These are phyloP conservation scores for Dissostichus mawsoni DNA, from an alignment of 2,113 vertebrate genomes.

Conservation along the genomic window DNA sequence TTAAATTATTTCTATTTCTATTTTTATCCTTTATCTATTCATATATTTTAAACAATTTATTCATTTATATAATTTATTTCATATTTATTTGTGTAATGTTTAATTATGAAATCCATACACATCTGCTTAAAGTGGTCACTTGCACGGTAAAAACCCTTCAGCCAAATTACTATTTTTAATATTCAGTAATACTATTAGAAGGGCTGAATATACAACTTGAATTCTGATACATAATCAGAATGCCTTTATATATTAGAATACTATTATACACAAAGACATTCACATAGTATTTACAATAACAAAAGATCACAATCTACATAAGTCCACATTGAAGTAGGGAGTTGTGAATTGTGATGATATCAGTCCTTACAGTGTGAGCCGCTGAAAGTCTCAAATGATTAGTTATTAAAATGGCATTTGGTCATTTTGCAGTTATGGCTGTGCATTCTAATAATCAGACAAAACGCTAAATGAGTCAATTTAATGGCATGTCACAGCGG, in stretches of 20 bases:
- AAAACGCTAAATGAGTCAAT: conserved; percentile 50
- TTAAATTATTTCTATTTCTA: not conserved
- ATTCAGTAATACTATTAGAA: conserved; percentile 35
- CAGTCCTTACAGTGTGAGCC: not conserved
- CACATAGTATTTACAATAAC: too few species aligned
- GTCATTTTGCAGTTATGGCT: conserved; percentile 36
- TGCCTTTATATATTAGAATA: too few species aligned
- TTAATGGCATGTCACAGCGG: conserved; percentile 33
- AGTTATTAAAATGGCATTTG: conserved; percentile 52
- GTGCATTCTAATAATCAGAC: conserved; percentile 49
- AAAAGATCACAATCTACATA: too few species aligned
- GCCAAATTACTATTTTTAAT: conserved; percentile 33
- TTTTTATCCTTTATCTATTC: not conserved
- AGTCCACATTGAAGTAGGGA: not conserved
- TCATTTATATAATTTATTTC: not conserved
- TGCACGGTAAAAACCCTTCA: conserved; percentile 2
- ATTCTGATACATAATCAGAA: too few species aligned
- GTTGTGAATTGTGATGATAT: conserved; percentile 36
- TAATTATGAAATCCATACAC: not conserved
- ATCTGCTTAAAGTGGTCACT: not conserved
- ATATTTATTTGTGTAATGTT: not conserved
- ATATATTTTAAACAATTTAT: not conserved
- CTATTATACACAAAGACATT: too few species aligned
- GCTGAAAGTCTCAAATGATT: conserved; percentile 37
- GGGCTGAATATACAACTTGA: conserved; percentile 28